Base-by-base conservation (phyloP, 2,797 vertebrate species). In the Adrianichthys oophorus region DNA sequence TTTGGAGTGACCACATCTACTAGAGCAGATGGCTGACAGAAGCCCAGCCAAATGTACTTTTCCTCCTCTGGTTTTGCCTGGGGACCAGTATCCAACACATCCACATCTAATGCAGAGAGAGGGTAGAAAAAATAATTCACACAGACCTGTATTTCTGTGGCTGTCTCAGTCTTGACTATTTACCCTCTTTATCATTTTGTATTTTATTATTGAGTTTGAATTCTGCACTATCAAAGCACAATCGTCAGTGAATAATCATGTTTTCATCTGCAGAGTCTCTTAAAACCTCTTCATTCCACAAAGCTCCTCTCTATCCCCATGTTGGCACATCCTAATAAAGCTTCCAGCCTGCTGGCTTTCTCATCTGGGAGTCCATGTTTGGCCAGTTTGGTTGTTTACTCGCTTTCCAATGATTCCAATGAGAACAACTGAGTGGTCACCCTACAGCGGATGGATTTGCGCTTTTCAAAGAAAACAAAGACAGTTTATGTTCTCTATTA, bases 21-120 rank as follows among this genome's bases (percentile, higher is more conserved):
- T 62, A 59, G 57, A 89, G 76, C 88, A 90, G 90, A 90, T 91
- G 89, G 88, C 69, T 48, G 50, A 55, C 53, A 55, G 66, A 52
- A 63, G 68, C 67, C 61, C 70, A 77, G 87, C 87, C 85, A 89
- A 80, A 75, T 71, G 74, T 70, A 56, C 80, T 74, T 71, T 69
- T 79, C 10, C 69, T 73, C 64, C 40, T 60, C 68, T 72, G 69
- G 53, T 75, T 71, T 40, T 70, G 70, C 68, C 74, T 51, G 18
- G 48, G 59, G 70, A 74, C 64, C 1, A 17, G 45, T 46, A 60
- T 65, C 62, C 43, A 51, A 58, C 23, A 47, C 32, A 59, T 66
- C 48, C 53, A 17, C 67, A 48, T 70, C 53, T 24, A 46, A 62
- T 15, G 23, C 55, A 60, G 56, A 59, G 42, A 19, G 32, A 61